These are phyloP conservation scores for Neodon shergylaensis DNA, from an alignment of 2,113 vertebrate genomes.

Conservation along the genomic window DNA sequence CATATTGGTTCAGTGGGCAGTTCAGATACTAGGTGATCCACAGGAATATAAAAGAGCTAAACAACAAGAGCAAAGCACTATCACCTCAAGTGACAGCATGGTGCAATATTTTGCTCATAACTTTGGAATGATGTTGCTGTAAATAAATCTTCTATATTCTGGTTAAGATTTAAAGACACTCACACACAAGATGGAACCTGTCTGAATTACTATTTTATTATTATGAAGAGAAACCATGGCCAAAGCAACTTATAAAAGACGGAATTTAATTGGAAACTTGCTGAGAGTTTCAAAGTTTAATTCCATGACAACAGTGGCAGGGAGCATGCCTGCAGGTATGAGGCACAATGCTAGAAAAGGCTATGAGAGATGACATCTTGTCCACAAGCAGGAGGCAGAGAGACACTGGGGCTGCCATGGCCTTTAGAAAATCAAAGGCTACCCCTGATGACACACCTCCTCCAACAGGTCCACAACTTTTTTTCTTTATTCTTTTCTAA, in stretches of 20 bases:
- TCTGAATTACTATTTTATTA: background rate
- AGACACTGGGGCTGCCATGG: background rate
- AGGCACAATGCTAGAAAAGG: background rate
- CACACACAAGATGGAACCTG: background rate
- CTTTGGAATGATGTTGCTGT: background rate
- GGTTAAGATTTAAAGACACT: background rate
- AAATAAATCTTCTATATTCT: background rate
- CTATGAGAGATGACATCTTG: background rate
- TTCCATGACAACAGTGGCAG: background rate
- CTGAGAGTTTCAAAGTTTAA: background rate
- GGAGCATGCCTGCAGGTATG: background rate
- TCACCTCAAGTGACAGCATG: background rate
- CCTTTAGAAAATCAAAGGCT: background rate
- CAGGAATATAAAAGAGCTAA: background rate
- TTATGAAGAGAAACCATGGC: background rate
- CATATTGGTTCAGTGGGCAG: background rate
- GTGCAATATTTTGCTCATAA: background rate
- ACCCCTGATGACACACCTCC: background rate
- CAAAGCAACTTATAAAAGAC: background rate
- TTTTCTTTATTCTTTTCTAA: no score
- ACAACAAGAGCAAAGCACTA: no score
- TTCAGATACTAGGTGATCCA: background rate
- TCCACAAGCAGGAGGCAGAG: background rate
- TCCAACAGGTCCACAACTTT: background rate
- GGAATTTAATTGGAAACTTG: background rate